Conservation (phyloP, 2,113 vertebrate genomes). For the Colossoma macropomum region DNA sequence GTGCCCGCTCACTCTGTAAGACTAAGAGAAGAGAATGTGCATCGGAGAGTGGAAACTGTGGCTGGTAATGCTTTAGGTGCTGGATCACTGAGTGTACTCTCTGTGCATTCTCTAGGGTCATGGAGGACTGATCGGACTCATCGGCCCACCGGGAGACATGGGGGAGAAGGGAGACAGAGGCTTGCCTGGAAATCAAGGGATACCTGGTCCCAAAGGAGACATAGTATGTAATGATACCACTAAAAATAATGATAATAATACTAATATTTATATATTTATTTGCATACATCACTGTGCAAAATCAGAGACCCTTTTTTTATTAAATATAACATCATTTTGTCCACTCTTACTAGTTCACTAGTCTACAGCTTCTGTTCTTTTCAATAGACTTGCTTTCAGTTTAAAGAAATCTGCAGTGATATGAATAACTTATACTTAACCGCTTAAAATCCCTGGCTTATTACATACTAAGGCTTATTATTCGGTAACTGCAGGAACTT, state of each 20-base stretch:
- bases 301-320: no score
- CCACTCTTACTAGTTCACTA: no score
- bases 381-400: no score
- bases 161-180: slow-evolving; percentile 93
- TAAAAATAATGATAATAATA: background rate
- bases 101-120: slow-evolving; percentile 80
- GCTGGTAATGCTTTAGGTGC: background rate
- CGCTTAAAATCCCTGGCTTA: no score
- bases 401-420: no score
- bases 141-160: slow-evolving; percentile 88
- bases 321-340: no score
- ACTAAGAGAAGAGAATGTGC: background rate
- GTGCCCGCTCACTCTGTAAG: background rate
- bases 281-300: no score
- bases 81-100: background rate
- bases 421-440: no score
- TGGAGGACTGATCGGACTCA: slow-evolving; percentile 85
- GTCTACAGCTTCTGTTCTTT: no score
- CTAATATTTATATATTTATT: no score
- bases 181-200: slow-evolving; percentile 84
- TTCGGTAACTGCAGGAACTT: no score
- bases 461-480: no score
- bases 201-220: slow-evolving; percentile 86
- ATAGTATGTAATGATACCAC: slow-evolving; percentile 69
- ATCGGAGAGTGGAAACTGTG: background rate